Evolutionary conservation across 2,797 vertebrate species (phyloP), one percentile per base, ranked within the genome.

Genomic region (Enteromius paludinosus): DNA sequence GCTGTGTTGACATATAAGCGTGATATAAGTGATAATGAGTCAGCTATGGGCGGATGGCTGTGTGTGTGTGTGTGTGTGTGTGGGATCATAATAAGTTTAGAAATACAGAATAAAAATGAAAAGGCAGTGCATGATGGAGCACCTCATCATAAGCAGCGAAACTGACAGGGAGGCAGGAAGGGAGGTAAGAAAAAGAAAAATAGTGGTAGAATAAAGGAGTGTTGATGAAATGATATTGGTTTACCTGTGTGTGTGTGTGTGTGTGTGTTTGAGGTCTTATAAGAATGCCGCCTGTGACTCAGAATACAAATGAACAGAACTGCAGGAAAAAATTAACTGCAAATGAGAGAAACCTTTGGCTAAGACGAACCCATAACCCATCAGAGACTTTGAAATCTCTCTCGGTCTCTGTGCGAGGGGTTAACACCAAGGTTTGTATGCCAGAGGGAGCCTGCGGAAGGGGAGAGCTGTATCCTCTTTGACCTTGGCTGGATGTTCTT

Each of bases 21-120:
- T 83, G 81, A 83, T 83, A 61, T 70, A 83, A 76, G 73, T 68
- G 81, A 83, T 83, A 83, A 83, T 83, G 81, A 83, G 72, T 76
- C 47, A 47, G 78, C 49, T 68, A 75, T 84, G 49, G 61, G 64
- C 70, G 62, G 28, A 47, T 84, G 78, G 49, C 61, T 41, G 25
- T n/a, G n/a, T 45, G 78, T 61, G 52, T 59, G 41, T 64, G 65
- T 70, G 64, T 38, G 64, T 45, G 65, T 70, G 64, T 38, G 64
- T 45, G 64, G 64, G 78, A 54, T 77, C 62, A 10, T 77, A 61
- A 83, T 82, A 82, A 76, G 72, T 76, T 59, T 76, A 47, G 73
- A 83, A 83, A 77, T 83, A 68, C 49, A 56, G 81, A 76, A 77
- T 69, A 83, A 83, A 76, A 82, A 59, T 82, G 47, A 82, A 66